Percentiles rank a stretch among this genome's conserved stretches.
These are phyloP conservation scores for Antedon mediterranea DNA, from an alignment of 53 echinoderm and acorn worm genomes.

Conservation along the genomic window DNA sequence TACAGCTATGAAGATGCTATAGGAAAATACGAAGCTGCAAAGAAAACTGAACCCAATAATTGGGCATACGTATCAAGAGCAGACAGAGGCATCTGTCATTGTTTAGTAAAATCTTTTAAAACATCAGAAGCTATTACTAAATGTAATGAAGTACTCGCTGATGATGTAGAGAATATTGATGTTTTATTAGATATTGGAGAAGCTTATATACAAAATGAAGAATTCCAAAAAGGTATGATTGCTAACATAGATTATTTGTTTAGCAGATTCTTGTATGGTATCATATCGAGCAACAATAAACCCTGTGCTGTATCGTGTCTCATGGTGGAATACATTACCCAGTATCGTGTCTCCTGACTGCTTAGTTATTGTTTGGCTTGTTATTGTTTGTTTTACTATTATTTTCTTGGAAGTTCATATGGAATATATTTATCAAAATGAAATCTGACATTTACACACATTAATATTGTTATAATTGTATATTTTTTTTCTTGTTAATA, in stretches of 20 bases:
- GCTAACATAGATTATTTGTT: too few species aligned
- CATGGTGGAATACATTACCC: too few species aligned
- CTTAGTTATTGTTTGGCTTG: too few species aligned
- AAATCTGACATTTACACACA: too few species aligned
- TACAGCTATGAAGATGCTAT: constrained; percentile 81
- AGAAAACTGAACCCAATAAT: constrained; percentile 49
- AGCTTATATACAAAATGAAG: constrained; percentile 68
- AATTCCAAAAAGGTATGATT: constrained; percentile 80
- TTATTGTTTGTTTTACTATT: too few species aligned
- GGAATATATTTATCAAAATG: too few species aligned
- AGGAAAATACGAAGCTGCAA: constrained; percentile 37
- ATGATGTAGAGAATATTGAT: constrained; percentile 53
- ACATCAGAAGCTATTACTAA: constrained; percentile 42
- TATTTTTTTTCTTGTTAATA: constrained; percentile 10
- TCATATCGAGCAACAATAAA: too few species aligned
- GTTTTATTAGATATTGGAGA: constrained; percentile 70
- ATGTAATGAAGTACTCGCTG: constrained; percentile 43
- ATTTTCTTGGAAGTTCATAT: too few species aligned
- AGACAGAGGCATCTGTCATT: constrained; percentile 82
- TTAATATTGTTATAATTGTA: neutral
- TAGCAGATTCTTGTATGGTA: too few species aligned
- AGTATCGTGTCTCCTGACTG: too few species aligned
- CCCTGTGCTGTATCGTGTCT: too few species aligned
- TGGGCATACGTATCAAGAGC: constrained; percentile 35
- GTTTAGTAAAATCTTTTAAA: constrained; percentile 34